Conservation (phyloP, 2,888 invertebrate species). For the Coelogynopora nodosa region DNA sequence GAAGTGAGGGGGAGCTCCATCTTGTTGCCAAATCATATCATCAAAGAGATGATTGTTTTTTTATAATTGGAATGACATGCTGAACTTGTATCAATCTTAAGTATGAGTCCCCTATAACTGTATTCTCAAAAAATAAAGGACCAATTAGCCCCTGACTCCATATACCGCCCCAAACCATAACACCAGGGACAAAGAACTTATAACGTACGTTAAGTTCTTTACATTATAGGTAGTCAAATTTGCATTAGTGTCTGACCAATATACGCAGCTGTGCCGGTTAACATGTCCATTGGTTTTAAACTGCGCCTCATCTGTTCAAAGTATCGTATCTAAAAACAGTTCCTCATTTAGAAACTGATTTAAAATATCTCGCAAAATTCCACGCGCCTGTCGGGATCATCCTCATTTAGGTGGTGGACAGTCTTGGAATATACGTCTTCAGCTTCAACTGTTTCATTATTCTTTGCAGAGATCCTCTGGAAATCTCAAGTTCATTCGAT, state of each 20-base stretch:
- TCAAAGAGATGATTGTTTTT: too few relatives aligned
- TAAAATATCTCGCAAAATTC: constrained; percentile 13
- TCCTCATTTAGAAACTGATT: constrained; percentile 2
- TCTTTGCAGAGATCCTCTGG: constrained; percentile 11
- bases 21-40: too few relatives aligned
- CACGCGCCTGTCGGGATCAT: not conserved
- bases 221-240: not conserved
- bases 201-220: constrained; percentile 30
- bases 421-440: not conserved
- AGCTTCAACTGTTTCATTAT: not conserved
- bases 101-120: not conserved
- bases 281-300: constrained; percentile 30
- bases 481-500: constrained; percentile 18
- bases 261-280: constrained; percentile 10
- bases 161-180: constrained; percentile 22
- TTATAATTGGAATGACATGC: too few relatives aligned
- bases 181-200: too few relatives aligned
- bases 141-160: constrained; percentile 29
- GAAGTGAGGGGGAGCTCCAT: too few relatives aligned
- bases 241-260: constrained; percentile 21
- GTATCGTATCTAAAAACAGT: not conserved
- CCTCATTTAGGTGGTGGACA: constrained; percentile 30
- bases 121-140: not conserved
- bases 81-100: not conserved
- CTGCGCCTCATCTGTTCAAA: constrained; percentile 22